These are phyloP conservation scores for Vireo altiloquus DNA, from an alignment of 2,113 vertebrate species.

Conservation along the genomic window DNA sequence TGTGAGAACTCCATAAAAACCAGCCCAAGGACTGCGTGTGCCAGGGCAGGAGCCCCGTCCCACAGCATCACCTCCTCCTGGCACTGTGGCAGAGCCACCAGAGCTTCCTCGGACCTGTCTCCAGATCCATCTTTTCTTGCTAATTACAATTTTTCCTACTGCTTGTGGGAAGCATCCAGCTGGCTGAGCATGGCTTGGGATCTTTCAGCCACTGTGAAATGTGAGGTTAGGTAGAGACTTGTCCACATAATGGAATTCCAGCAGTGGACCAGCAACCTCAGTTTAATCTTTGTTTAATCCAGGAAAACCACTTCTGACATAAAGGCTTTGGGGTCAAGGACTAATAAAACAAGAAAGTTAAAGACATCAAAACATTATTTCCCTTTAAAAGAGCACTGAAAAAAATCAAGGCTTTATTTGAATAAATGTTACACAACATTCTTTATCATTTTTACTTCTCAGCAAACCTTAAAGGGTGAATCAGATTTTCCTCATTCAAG, in stretches of 20 bases:
- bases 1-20: neutral
- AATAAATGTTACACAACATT: constrained; percentile 81
- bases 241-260: neutral
- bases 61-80: neutral
- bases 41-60: neutral
- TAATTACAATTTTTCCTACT: neutral
- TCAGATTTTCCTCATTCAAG: constrained; percentile 75
- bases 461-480: constrained; percentile 76
- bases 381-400: constrained; percentile 71
- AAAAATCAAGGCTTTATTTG: constrained; percentile 83
- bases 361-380: constrained; percentile 27
- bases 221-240: neutral
- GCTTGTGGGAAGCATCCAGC: neutral
- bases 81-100: neutral
- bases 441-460: constrained; percentile 80
- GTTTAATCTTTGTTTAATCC: neutral
- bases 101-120: neutral
- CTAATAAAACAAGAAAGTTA: neutral
- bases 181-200: neutral
- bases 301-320: neutral
- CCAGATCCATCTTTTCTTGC: neutral
- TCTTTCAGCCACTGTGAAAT: neutral
- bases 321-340: neutral
- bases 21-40: neutral
- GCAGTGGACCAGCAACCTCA: neutral